Evolutionary conservation across 2,797 vertebrate genomes (phyloP).

Genomic region (Neosilurus hyrtlii): DNA sequence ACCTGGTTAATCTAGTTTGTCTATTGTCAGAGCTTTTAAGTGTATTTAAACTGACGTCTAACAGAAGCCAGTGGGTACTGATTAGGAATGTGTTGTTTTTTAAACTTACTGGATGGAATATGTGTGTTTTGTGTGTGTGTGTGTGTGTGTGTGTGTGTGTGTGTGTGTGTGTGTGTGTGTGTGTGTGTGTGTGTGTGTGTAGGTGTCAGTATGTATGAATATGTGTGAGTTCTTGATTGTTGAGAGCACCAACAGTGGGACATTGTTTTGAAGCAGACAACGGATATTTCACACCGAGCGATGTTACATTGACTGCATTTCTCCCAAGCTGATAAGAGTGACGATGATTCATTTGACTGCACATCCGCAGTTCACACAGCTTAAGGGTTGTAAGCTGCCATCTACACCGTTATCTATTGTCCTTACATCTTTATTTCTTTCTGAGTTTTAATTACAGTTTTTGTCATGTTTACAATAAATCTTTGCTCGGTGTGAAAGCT

Average conservation of each 20-base stretch:
- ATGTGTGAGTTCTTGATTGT: slow-evolving; percentile 14
- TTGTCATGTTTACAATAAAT: slow-evolving; percentile 49
- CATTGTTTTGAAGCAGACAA: slow-evolving; percentile 52
- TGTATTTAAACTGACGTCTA: slow-evolving; percentile 41
- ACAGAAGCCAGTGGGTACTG: slow-evolving; percentile 28
- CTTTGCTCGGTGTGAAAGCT: not conserved
- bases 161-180: slow-evolving; percentile 35
- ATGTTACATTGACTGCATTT: slow-evolving; percentile 52
- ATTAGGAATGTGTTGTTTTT: slow-evolving; percentile 11
- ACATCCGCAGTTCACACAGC: slow-evolving; percentile 47
- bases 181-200: slow-evolving; percentile 23
- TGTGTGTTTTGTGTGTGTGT: slow-evolving; percentile 33
- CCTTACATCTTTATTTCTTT: slow-evolving; percentile 36
- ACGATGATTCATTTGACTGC: slow-evolving; percentile 50
- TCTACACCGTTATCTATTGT: slow-evolving; percentile 31
- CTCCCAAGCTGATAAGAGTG: slow-evolving; percentile 46
- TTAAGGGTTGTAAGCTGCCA: slow-evolving; percentile 32
- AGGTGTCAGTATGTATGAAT: slow-evolving; percentile 14
- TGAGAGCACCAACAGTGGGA: slow-evolving; percentile 45
- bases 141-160: slow-evolving; percentile 26
- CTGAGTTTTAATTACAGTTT: slow-evolving; percentile 41
- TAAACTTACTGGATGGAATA: slow-evolving; percentile 18
- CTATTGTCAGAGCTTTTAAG: slow-evolving; percentile 47
- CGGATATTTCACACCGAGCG: slow-evolving; percentile 29
- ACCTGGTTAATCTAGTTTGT: slow-evolving; percentile 46